Evolutionary conservation across 2,113 vertebrate species (phyloP), one percentile per base, ranked within the genome.

Genomic region (Casuarius casuarius): DNA sequence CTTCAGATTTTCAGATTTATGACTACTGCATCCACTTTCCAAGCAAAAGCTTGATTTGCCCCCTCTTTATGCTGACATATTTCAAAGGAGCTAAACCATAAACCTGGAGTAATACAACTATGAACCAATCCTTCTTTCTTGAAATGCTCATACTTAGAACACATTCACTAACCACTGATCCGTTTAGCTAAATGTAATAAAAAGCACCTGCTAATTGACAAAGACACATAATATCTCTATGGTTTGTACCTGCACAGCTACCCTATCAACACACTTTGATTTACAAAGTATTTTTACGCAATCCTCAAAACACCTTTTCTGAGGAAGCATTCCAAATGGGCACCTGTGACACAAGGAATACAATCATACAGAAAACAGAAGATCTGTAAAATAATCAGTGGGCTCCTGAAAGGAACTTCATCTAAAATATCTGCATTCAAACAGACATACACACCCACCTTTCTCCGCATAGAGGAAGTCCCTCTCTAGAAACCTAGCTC

Each of bases 1-100:
- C 59, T 22, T n/a, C 52, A 88, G 73, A 66, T 67, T 81, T 56
- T 23, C 67, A 83, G 75, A 93, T 95, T 95, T 89, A 96, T 48
- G 65, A 82, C 8, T 89, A 73, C 65, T 58, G 68, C 61, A 28
- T 35, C 77, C 44, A 12, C 33, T 89, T 81, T 44, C 61, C 66
- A 75, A 56, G 35, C 81, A 28, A 70, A 89, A 87, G 28, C 77
- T 62, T 79, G 38, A 84, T 91, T 84, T 75, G 62, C 29, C 54
- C 44, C 29, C 62, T 10, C 76, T 93, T 94, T 71, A 89, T 28
- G 52, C 70, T 56, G 26, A 67, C 9, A 3, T 82, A 59, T 80
- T 93, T 95, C 63, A 77, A 74, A 86, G 26, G 58, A 80, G 72
- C 33, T 67, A 90, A 91, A 79, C 59, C 56, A 81, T 59, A 94